A percentile compares a stretch with the other conserved stretches of the same genome.
Conservation (phyloP, 2,113 vertebrate species). For the Suricata suricatta region DNA sequence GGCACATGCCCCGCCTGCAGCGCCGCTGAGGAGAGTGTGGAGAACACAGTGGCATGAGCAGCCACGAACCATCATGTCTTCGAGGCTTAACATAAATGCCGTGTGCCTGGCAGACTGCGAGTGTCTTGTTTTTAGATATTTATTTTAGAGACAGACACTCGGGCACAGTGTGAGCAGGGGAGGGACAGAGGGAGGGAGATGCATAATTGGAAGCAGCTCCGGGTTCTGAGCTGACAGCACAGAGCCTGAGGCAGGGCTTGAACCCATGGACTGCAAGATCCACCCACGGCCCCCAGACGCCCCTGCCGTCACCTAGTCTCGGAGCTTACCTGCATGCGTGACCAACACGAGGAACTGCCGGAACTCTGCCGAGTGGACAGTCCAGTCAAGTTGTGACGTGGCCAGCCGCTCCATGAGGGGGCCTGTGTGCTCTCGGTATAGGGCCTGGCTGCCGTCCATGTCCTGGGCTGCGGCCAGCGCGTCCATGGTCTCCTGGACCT, state of each 20-base stretch:
- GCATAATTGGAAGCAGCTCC: too few species aligned
- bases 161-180: too few species aligned
- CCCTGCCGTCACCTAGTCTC: too few species aligned
- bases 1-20: too few species aligned
- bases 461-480: constrained; percentile 86
- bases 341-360: constrained; percentile 89
- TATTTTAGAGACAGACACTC: too few species aligned
- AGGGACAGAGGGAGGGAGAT: too few species aligned
- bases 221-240: too few species aligned
- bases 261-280: too few species aligned
- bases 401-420: constrained; percentile 90
- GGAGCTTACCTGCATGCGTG: constrained; percentile 89
- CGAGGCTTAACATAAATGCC: not conserved
- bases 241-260: too few species aligned
- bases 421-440: constrained; percentile 89
- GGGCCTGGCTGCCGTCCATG: constrained; percentile 76
- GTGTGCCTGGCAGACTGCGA: not conserved
- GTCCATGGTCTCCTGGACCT: constrained; percentile 88
- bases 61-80: not conserved
- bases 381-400: constrained; percentile 87
- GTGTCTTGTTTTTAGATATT: too few species aligned
- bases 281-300: too few species aligned
- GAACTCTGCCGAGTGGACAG: constrained; percentile 87
- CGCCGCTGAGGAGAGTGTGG: fast-evolving
- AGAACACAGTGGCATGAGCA: not conserved